Evolutionary conservation across 2,797 vertebrate genomes (phyloP).

Genomic region (Lagorchestes hirsutus): DNA sequence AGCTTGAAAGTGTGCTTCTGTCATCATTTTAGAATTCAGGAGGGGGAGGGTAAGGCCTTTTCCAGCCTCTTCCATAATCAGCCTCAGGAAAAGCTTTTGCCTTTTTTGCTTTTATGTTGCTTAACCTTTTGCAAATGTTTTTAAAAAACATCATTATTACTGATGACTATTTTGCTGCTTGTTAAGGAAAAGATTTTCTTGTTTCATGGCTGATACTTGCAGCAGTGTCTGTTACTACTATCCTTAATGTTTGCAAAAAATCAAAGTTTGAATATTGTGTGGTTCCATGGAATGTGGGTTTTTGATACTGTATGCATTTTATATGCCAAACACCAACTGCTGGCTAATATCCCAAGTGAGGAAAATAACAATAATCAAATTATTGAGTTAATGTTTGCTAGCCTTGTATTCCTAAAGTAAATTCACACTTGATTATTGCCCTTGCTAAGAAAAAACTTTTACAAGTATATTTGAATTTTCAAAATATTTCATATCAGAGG

Average conservation of each 20-base stretch:
- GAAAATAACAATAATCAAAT: constrained; percentile 33
- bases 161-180: neutral
- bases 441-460: too few species aligned
- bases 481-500: too few species aligned
- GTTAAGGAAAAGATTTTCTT: neutral
- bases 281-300: neutral
- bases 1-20: neutral
- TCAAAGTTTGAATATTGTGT: neutral
- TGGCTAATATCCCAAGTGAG: constrained; percentile 14
- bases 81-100: neutral
- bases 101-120: neutral
- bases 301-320: constrained; percentile 12
- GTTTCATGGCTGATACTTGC: neutral
- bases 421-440: neutral
- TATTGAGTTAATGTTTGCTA: constrained; percentile 34
- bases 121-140: neutral
- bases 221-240: neutral
- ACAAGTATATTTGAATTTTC: too few species aligned
- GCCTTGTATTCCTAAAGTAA: constrained; percentile 44
- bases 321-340: neutral
- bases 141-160: neutral
- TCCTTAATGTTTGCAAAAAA: neutral
- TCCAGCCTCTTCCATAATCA: neutral
- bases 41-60: neutral
- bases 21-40: neutral